These are phyloP conservation scores for Aegithalos caudatus DNA, from an alignment of 2,113 vertebrate species.

Conservation along the genomic window DNA sequence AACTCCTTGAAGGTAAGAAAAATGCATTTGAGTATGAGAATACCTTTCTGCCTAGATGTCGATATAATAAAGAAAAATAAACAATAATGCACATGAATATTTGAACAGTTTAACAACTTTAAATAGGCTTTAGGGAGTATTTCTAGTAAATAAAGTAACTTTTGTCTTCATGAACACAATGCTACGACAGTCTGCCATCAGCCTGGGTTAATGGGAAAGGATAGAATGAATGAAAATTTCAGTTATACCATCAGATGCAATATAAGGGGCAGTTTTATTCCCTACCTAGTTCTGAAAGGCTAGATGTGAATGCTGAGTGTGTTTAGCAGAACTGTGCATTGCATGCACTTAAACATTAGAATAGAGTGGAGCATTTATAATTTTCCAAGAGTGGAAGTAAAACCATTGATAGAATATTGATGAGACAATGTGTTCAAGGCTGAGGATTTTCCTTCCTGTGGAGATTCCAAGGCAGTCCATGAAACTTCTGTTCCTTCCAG, in stretches of 20 bases:
- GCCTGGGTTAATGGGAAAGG: neutral
- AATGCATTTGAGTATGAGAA: neutral
- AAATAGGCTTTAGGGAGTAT: neutral
- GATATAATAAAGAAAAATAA: neutral
- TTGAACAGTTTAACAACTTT: neutral
- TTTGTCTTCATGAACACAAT: neutral
- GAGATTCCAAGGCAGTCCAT: neutral
- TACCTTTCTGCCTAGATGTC: neutral
- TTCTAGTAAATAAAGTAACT: neutral
- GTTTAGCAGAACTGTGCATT: neutral
- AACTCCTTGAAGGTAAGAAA: neutral
- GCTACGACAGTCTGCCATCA: neutral
- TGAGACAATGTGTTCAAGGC: neutral
- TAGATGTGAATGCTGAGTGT: neutral
- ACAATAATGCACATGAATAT: neutral
- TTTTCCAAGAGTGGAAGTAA: neutral
- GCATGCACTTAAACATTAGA: neutral
- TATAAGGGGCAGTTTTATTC: neutral
- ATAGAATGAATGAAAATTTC: neutral
- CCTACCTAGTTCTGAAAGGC: neutral
- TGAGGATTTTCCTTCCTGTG: neutral
- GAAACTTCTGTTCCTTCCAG: neutral
- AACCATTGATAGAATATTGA: neutral
- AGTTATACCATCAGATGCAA: neutral
- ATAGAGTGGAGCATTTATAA: neutral